A percentile compares a stretch with the other conserved stretches of the same genome.
These are phyloP conservation scores for Cerceris ruficornis DNA, from an alignment of 2,888 invertebrate genomes.

Conservation along the genomic window DNA sequence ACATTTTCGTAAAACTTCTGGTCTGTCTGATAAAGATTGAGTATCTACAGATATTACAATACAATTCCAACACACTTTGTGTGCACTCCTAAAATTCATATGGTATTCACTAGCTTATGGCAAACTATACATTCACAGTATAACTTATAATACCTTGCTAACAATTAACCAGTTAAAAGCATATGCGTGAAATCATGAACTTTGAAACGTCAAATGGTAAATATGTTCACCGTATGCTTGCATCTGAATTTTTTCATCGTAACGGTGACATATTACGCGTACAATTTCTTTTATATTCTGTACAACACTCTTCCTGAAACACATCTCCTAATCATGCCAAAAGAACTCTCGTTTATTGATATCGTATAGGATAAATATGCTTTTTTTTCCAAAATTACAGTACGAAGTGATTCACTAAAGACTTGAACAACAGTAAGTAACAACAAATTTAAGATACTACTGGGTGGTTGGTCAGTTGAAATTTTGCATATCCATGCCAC, in stretches of 20 bases:
- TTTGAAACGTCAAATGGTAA: slow-evolving; percentile 23
- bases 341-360: neutral
- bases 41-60: slow-evolving; percentile 31
- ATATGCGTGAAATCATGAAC: slow-evolving; percentile 20
- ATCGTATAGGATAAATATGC: slow-evolving; percentile 11
- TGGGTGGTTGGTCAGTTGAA: neutral
- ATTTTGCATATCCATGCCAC: neutral
- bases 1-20: slow-evolving; percentile 7
- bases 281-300: slow-evolving; percentile 25
- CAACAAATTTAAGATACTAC: neutral
- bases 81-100: slow-evolving; percentile 14
- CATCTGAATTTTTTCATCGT: slow-evolving; percentile 6
- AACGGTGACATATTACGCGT: slow-evolving; percentile 5
- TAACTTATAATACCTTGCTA: slow-evolving; percentile 10
- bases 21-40: slow-evolving; percentile 26
- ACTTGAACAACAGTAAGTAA: neutral
- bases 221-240: no score
- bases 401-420: neutral
- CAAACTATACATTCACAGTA: slow-evolving; percentile 23
- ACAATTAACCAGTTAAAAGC: slow-evolving; percentile 12
- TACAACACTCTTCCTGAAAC: slow-evolving; percentile 14
- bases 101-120: slow-evolving; percentile 11
- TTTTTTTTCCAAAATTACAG: neutral
- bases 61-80: slow-evolving; percentile 31
- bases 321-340: neutral